A percentile compares a stretch with the other conserved stretches of the same genome.
These are phyloP conservation scores for Cantharis rufa DNA, from an alignment of 2,888 invertebrate species.

Conservation along the genomic window DNA sequence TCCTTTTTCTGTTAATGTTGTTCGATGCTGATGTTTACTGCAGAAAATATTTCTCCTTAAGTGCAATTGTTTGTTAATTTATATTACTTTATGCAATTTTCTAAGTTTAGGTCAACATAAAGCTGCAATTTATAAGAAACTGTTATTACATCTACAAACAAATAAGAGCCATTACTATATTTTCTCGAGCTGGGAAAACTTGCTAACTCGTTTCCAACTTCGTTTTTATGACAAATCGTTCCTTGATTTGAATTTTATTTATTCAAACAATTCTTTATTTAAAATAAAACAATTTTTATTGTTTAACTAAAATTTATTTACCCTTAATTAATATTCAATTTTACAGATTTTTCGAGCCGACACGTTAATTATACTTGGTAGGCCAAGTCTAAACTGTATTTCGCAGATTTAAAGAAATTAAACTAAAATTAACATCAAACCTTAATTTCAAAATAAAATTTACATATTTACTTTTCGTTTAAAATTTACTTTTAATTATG, in stretches of 20 bases:
- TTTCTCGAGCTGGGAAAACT: not conserved
- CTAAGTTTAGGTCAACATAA: not conserved
- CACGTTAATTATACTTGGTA: not conserved
- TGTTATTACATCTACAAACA: not conserved
- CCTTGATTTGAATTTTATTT: not conserved
- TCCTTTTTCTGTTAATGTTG: not conserved
- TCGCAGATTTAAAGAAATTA: not conserved
- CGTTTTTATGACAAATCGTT: not conserved
- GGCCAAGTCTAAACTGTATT: not conserved
- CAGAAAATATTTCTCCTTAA: not conserved
- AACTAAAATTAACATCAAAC: not conserved
- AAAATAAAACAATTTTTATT: not conserved
- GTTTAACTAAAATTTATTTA: not conserved
- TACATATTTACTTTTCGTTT: not conserved
- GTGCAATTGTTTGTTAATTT: not conserved
- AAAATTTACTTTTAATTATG: not conserved
- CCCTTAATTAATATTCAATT: not conserved
- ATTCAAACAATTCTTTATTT: not conserved
- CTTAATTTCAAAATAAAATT: not conserved
- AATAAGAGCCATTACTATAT: not conserved
- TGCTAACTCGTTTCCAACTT: not conserved
- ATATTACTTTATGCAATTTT: not conserved
- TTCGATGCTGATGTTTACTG: not conserved
- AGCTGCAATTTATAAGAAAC: not conserved
- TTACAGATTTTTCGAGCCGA: not conserved